Base-by-base conservation (phyloP, 1,140 invertebrate species). In the Agrilus planipennis region DNA sequence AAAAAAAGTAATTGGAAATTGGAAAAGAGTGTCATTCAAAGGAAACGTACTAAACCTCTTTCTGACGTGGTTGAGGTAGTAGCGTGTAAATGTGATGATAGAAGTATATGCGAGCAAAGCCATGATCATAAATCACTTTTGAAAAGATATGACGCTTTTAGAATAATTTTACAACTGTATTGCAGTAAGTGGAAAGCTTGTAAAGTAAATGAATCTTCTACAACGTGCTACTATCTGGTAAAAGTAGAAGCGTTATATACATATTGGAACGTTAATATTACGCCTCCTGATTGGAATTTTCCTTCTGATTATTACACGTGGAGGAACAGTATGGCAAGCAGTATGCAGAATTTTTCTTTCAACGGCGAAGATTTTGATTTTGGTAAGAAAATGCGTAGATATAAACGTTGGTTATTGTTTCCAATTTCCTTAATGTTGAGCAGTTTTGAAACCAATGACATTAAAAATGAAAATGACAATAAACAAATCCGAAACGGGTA, bases 401-500 rank as follows among this genome's bases (percentile, higher is more conserved):
- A 4, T 7, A 25, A 15, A 5, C 2, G 23, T 34, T 15, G 41
- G 41, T 31, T 6, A 16, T 5, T 17, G 6, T 34, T 11, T 2
- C 15, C 9, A 3, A 19, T 3, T 41, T 11, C 7, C 9, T 6
- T 5, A 38, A 27, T 44, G 45, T 46, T 52, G 61, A 63, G 51
- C 41, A 62, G 58, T 59, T 28, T 28, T 62, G 11, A 59, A 57
- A 40, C 58, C 60, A 5, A 59, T 57, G 23, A 78, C 81, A 1
- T 76, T 78, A 27, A 85, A 87, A 58, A 74, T 84, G n/a, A 85
- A 85, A 64, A 69, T 87, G 19, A 78, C 85, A 16, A 76, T 87
- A 34, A 85, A 78, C 47, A 78, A 81, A 51, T 77, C 77, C 4
- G 77, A 73, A 21, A 75, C 80, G 48, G 71, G 71, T 0, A 68